Conservation (phyloP, 2,888 invertebrate species). For the Cantharis flavilabris region DNA sequence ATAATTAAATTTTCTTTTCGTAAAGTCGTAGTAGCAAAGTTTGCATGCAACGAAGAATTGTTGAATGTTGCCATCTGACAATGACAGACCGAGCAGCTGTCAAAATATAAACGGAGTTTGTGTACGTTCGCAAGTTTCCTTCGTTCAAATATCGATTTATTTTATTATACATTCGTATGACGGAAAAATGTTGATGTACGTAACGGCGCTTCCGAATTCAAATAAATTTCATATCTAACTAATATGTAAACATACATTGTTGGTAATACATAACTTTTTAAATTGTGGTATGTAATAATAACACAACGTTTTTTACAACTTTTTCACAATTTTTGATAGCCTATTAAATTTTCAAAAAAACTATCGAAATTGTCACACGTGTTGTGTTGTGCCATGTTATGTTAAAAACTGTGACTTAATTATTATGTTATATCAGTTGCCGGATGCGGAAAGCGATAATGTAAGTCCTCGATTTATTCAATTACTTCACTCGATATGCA, state of each 20-base stretch:
- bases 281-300: background rate
- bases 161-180: slow-evolving; percentile 34
- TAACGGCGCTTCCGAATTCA: slow-evolving; percentile 5
- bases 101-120: slow-evolving; percentile 37
- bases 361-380: slow-evolving; percentile 4
- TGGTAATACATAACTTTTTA: background rate
- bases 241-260: background rate
- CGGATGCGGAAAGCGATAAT: slow-evolving; percentile 6
- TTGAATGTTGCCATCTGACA: slow-evolving; percentile 12
- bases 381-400: slow-evolving; percentile 3
- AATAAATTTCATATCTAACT: background rate
- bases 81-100: slow-evolving; percentile 19
- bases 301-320: background rate
- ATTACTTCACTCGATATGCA: background rate
- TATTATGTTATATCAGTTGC: slow-evolving; percentile 18
- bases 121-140: slow-evolving; percentile 35
- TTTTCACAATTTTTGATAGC: background rate
- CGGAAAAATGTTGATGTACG: slow-evolving; percentile 15
- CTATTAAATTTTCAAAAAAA: background rate
- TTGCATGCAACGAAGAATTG: background rate
- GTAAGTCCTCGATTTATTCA: slow-evolving; percentile 6
- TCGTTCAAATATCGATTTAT: slow-evolving; percentile 43
- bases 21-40: background rate
- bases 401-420: slow-evolving; percentile 5
- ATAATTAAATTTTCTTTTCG: background rate